Evolutionary conservation across 2,113 vertebrate genomes (phyloP).

Genomic region (Aythya baeri): DNA sequence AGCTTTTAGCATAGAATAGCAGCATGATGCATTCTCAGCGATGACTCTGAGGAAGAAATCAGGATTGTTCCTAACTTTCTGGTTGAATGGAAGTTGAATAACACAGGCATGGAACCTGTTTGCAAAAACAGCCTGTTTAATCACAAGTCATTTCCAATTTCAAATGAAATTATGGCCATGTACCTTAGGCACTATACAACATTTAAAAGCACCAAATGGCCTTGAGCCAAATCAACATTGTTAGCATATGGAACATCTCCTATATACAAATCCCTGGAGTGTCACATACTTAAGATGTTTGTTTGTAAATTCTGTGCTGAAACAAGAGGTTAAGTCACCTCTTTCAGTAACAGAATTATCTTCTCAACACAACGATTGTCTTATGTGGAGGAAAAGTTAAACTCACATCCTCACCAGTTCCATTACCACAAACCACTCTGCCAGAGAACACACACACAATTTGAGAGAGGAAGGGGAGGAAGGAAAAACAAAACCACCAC

Average conservation of each 20-base stretch:
- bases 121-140: neutral
- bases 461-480: neutral
- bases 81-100: conserved; percentile 86
- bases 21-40: conserved; percentile 76
- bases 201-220: neutral
- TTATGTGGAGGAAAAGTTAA: neutral
- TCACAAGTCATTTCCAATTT: neutral
- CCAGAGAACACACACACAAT: neutral
- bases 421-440: neutral
- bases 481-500: neutral
- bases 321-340: neutral
- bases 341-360: neutral
- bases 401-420: neutral
- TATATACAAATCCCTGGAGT: neutral
- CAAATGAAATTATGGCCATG: neutral
- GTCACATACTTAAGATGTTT: neutral
- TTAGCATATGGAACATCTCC: neutral
- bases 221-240: neutral
- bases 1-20: conserved; percentile 75
- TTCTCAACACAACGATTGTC: neutral
- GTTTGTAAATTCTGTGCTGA: neutral
- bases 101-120: conserved; percentile 90
- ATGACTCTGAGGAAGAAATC: conserved; percentile 85
- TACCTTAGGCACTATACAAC: neutral
- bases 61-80: conserved; percentile 83